Evolutionary conservation across 2,888 invertebrate species (phyloP), one percentile per base, ranked within the genome.

Genomic region (Drosophila falleni): DNA sequence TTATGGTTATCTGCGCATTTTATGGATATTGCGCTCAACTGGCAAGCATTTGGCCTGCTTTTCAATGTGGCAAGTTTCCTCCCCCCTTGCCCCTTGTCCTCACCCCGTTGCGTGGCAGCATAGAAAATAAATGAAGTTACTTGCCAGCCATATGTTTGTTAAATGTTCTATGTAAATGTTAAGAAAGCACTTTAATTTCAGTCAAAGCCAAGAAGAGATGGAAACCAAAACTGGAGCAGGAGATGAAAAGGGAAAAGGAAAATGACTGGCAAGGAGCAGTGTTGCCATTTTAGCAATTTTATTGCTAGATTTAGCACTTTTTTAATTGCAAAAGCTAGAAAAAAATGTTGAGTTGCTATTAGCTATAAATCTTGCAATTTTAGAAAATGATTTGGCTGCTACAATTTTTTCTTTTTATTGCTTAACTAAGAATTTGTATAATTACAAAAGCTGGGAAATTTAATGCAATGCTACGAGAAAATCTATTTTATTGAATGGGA

Each of bases 1-100:
- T 87, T 87, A 87, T 87, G 88, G 89, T 87, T 89, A 87, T 87
- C 89, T 87, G 78, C 81, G 86, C 87, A 88, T 89, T 87, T 87
- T 89, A 87, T 87, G 89, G 87, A 89, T 86, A 86, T 86, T 86
- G 87, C 86, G 72, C 75, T 72, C 66, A 49, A 75, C 75, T 69
- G 46, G 56, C 60, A 65, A 80, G 64, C 80, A 44, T 59, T 71
- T 83, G 51, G 74, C 69, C 78, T 72, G 71, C 65, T 73, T 81
- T 79, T 60, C 82, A 85, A 81, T 81, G 85, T 61, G 72, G 19
- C 60, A 47, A 39, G 39, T 19, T 5, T n/a, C 51, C 51, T 10
- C 13, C 26, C 2, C 2, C 5, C 23, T 3, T 9, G n/a, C 37
- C 15, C 26, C 23, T 4, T 23, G 23, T 4, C 23, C 3, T 4